Evolutionary conservation across 2,888 invertebrate species (phyloP).

Genomic region (Pseudanteris insignis): DNA sequence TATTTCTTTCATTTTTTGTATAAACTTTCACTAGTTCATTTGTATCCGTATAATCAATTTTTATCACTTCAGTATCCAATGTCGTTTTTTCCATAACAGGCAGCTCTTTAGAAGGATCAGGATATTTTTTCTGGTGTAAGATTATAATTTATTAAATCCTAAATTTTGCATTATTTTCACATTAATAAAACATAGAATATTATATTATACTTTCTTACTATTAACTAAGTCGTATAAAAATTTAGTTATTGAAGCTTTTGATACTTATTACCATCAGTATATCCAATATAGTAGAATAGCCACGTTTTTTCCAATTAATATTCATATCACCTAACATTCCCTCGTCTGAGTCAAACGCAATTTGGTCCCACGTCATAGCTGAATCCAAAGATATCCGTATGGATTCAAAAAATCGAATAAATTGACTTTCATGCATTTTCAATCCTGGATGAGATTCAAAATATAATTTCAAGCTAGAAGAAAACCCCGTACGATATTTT

Average conservation of each 20-base stretch:
- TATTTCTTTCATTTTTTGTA: slow-evolving; percentile 69
- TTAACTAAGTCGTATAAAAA: no score
- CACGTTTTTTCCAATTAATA: slow-evolving; percentile 54
- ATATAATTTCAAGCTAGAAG: no score
- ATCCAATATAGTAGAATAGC: slow-evolving; percentile 55
- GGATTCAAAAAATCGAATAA: no score
- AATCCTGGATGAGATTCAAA: no score
- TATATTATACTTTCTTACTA: no score
- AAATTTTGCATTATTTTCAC: no score
- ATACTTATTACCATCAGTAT: slow-evolving; percentile 60
- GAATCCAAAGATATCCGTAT: slow-evolving; percentile 21
- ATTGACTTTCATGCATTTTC: no score
- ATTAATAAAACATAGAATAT: no score
- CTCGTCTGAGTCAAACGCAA: slow-evolving; percentile 4
- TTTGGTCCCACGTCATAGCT: slow-evolving; percentile 36
- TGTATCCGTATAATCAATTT: not conserved
- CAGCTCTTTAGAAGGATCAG: slow-evolving; percentile 54
- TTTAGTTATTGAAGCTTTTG: no score
- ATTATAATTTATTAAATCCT: no score
- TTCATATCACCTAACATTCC: slow-evolving; percentile 41
- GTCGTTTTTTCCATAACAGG: slow-evolving; percentile 55
- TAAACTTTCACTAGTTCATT: slow-evolving; percentile 56
- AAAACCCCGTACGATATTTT: no score
- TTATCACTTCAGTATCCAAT: slow-evolving; percentile 51
- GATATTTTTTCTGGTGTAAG: slow-evolving; percentile 59